Evolutionary conservation across 2,797 vertebrate genomes (phyloP), one percentile per base, ranked within the genome.

Genomic region (Poeciliopsis gracilis): DNA sequence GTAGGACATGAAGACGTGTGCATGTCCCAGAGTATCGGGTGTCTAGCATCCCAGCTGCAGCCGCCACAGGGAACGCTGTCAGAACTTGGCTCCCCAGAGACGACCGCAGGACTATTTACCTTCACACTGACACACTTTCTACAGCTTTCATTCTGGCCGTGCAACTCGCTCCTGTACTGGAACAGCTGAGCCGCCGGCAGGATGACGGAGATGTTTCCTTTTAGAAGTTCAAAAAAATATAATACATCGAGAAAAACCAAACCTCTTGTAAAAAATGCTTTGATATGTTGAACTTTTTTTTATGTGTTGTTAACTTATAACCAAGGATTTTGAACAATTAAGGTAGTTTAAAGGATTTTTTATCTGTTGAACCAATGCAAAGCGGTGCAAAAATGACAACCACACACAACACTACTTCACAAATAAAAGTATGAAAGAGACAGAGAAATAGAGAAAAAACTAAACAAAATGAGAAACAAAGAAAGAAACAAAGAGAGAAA

Each of bases 111-210:
- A 77, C 79, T 59, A 47, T 73, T 80, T 81, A 77, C 75, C 41
- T 51, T 79, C 53, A 75, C 72, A 43, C 38, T 74, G 78, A 12
- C 61, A 78, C 13, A 33, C 3, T 46, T 84, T 85, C 74, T 10
- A 78, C 83, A 67, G 47, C n/a, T 16, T 67, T 73, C 77, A 84
- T 86, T 82, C 75, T 69, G 75, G 33, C 53, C 2, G 8, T 83
- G 73, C 43, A 75, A 25, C 0, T 1, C 59, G 41, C 45, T 23
- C 2, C 11, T 30, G 28, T 33, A 13, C 66, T 23, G 84, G 75
- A 90, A 90, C 84, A 92, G 86, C 92, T 90, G 87, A 86, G 47
- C 36, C 4, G 69, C 72, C 23, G 33, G 18, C 57, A 43, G 46
- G 41, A 43, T 77, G 83, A 88, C 82, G 81, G 84, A 87, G 79